Conservation (phyloP, 2,888 invertebrate species). For the Seira musarum region DNA sequence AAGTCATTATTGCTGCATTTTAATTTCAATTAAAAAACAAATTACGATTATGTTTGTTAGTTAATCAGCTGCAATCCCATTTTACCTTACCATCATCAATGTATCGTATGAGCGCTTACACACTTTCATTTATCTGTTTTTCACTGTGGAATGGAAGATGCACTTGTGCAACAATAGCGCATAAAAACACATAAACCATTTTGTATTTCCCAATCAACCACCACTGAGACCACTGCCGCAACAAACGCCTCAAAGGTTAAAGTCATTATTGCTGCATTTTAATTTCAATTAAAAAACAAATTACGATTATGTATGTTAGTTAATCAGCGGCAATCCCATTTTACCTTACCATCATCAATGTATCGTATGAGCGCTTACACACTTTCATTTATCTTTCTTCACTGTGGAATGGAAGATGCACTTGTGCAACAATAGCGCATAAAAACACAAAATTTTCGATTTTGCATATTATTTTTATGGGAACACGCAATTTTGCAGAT, state of each 20-base stretch:
- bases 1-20: neutral
- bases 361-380: no score
- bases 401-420: no score
- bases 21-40: constrained; percentile 8
- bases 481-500: neutral
- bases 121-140: constrained; percentile 19
- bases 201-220: no score
- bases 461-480: constrained; percentile 7
- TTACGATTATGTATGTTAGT: neutral
- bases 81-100: no score
- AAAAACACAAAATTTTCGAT: neutral
- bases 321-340: no score
- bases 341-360: no score
- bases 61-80: no score
- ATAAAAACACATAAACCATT: neutral
- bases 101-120: no score
- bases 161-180: constrained; percentile 12
- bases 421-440: constrained; percentile 11
- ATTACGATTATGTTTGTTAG: neutral
- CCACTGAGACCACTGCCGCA: no score
- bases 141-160: no score
- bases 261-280: neutral
- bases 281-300: constrained; percentile 8
- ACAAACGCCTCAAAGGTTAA: constrained; percentile 12
- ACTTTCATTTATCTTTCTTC: constrained; percentile 17